These are phyloP conservation scores for Cacatua alba DNA, from an alignment of 2,113 vertebrate genomes.

Conservation along the genomic window DNA sequence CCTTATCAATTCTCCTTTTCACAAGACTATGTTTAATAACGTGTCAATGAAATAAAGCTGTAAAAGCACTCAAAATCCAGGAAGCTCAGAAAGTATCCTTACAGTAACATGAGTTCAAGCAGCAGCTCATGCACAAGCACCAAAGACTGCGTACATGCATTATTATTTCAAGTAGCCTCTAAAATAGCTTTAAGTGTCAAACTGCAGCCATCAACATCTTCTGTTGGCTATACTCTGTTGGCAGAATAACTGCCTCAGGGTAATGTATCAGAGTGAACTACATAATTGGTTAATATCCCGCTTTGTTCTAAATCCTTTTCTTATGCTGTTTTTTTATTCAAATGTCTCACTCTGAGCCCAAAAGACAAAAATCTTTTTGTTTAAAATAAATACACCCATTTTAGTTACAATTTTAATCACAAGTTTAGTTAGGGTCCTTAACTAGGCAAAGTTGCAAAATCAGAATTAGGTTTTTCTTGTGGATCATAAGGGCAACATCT, in stretches of 20 bases:
- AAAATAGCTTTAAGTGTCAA: constrained; percentile 1
- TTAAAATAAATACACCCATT: background rate
- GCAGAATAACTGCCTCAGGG: background rate
- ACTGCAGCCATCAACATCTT: constrained; percentile 7
- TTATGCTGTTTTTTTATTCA: background rate
- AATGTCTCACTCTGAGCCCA: background rate
- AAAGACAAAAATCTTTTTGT: background rate
- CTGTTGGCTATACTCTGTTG: background rate
- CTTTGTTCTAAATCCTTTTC: background rate
- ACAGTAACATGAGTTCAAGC: background rate
- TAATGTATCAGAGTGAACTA: background rate
- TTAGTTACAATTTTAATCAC: background rate
- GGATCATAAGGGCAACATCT: background rate
- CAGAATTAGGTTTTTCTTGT: background rate
- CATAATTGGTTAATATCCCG: background rate
- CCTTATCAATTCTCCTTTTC: constrained; percentile 10
- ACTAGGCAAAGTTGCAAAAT: background rate
- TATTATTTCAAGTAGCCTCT: background rate
- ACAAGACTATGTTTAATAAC: background rate
- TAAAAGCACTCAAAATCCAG: background rate
- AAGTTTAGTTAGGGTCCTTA: background rate
- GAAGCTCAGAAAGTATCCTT: background rate
- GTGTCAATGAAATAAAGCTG: background rate
- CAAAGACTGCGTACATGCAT: background rate
- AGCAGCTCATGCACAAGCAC: constrained; percentile 19